Evolutionary conservation across 2,888 invertebrate species (phyloP).

Genomic region (Conchocele bisecta): DNA sequence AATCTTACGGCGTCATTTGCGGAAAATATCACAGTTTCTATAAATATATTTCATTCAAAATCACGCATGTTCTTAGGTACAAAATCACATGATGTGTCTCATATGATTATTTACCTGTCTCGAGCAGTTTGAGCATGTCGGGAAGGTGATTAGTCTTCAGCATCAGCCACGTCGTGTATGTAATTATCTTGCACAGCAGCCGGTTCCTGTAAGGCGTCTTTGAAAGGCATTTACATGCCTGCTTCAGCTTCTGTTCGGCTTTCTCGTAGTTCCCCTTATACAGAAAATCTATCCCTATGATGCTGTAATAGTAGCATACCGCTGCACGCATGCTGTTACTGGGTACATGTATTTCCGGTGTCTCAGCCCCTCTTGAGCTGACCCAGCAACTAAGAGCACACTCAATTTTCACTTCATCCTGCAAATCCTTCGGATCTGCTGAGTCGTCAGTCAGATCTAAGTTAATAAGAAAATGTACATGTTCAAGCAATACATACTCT

Average conservation of each 20-base stretch:
- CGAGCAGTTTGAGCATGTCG: neutral
- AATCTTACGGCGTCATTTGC: too few species aligned
- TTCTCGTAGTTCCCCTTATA: neutral
- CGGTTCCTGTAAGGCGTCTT: neutral
- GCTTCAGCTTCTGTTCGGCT: neutral
- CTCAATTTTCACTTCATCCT: neutral
- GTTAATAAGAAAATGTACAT: neutral
- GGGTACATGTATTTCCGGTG: too few species aligned
- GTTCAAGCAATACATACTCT: neutral
- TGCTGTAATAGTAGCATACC: neutral
- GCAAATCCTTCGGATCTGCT: neutral
- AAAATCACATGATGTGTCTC: too few species aligned
- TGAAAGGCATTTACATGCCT: neutral
- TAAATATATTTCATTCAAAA: too few species aligned
- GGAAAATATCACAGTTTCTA: too few species aligned
- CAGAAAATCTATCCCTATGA: neutral
- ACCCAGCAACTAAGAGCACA: neutral
- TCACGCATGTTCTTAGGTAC: too few species aligned
- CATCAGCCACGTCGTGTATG: neutral
- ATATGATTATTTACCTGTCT: too few species aligned
- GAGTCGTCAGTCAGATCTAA: neutral
- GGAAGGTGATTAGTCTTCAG: neutral
- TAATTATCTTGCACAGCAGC: neutral
- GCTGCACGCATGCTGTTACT: neutral
- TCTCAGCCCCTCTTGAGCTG: neutral